Conservation (phyloP, 2,113 vertebrate species). For the Lampris incognitus region DNA sequence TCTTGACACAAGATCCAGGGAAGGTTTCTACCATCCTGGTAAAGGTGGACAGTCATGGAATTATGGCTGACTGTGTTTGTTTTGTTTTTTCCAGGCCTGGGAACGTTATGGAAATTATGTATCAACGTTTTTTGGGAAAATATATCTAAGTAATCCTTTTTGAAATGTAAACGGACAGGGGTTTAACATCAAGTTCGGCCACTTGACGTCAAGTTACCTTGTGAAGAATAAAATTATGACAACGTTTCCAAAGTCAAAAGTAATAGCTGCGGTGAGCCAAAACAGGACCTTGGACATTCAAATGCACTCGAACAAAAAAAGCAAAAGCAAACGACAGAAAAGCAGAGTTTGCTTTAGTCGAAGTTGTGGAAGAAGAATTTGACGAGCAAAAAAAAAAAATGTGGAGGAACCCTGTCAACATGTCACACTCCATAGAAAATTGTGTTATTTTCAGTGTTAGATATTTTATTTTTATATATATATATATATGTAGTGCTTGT, state of each 20-base stretch:
- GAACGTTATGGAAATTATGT: not conserved
- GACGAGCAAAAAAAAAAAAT: not conserved
- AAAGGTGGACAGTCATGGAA: not conserved
- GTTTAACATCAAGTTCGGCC: no score
- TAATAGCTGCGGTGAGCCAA: not conserved
- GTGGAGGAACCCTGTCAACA: not conserved
- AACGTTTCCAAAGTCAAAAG: not conserved
- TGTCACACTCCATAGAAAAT: not conserved
- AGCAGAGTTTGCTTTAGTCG: not conserved
- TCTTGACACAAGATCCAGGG: not conserved
- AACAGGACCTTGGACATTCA: not conserved
- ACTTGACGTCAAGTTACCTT: no score
- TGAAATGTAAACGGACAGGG: no score
- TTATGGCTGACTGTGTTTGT: not conserved
- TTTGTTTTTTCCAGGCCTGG: not conserved
- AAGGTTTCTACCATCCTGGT: slow-evolving; percentile 5
- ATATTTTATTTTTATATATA: not conserved
- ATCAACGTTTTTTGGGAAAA: not conserved
- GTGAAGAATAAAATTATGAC: no score
- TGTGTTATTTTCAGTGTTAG: slow-evolving; percentile 23
- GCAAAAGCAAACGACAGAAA: not conserved
- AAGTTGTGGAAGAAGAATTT: not conserved
- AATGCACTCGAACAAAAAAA: not conserved
- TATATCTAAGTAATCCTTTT: no score
- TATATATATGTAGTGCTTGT: not conserved